These are phyloP conservation scores for Protonibea diacanthus DNA, from an alignment of 2,797 vertebrate genomes.

Conservation along the genomic window DNA sequence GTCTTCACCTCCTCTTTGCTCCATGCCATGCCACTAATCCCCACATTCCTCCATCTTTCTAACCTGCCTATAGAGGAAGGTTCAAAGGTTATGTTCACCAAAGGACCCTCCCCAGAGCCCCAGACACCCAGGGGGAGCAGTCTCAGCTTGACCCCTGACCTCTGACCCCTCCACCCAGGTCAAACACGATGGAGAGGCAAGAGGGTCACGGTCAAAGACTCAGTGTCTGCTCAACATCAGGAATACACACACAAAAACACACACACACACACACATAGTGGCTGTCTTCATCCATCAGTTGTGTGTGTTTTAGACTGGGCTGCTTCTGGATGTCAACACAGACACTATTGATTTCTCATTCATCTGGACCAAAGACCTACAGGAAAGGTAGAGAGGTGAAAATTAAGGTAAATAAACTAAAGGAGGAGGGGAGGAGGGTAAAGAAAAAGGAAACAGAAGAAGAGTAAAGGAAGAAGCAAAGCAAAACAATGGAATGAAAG, in stretches of 20 bases:
- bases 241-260: slow-evolving; percentile 26
- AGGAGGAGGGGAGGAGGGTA: background rate
- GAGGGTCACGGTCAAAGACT: slow-evolving; percentile 60
- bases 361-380: slow-evolving; percentile 55
- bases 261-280: slow-evolving; percentile 3
- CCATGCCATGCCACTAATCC: slow-evolving; percentile 25
- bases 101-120: slow-evolving; percentile 13
- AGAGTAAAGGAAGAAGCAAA: background rate
- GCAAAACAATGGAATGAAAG: background rate
- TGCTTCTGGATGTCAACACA: slow-evolving; percentile 66
- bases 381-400: slow-evolving; percentile 11
- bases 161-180: slow-evolving; percentile 29
- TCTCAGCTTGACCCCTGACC: slow-evolving; percentile 43
- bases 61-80: slow-evolving; percentile 8
- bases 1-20: slow-evolving; percentile 15
- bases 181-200: slow-evolving; percentile 16
- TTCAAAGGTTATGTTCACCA: slow-evolving; percentile 37
- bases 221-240: slow-evolving; percentile 32
- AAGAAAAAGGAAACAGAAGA: background rate
- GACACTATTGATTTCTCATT: slow-evolving; percentile 82
- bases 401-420: background rate
- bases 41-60: slow-evolving; percentile 28
- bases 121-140: slow-evolving; percentile 30
- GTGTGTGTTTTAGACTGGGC: slow-evolving; percentile 64
- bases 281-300: slow-evolving; percentile 72